Percentiles rank a stretch among this genome's conserved stretches.
phyloP scores from a whole-genome alignment of 2,888 invertebrate genomes.

The Apotomis capreana region DNA sequence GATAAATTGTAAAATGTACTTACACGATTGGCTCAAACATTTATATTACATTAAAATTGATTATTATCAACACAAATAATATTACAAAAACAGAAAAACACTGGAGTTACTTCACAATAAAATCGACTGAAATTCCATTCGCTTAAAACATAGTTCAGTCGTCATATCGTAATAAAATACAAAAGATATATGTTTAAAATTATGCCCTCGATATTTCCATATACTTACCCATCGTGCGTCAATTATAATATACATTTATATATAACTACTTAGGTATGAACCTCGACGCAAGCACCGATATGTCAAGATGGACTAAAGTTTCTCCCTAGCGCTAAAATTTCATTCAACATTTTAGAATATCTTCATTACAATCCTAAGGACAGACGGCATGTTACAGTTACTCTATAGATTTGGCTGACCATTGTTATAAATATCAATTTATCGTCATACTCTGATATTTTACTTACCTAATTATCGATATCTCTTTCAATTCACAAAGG shows the following conservation, averaged over 20 bases:
- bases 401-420: slow-evolving; percentile 38
- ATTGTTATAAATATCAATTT: slow-evolving; percentile 7
- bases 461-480: too few relatives aligned
- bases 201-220: slow-evolving; percentile 44
- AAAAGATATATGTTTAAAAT: slow-evolving; percentile 43
- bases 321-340: slow-evolving; percentile 56
- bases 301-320: slow-evolving; percentile 76
- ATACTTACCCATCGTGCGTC: slow-evolving; percentile 34
- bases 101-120: slow-evolving; percentile 29
- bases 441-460: not conserved
- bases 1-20: slow-evolving; percentile 44
- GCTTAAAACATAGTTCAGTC: slow-evolving; percentile 41
- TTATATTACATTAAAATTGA: slow-evolving; percentile 23
- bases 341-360: slow-evolving; percentile 71
- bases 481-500: too few relatives aligned
- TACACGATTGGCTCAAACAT: slow-evolving; percentile 30
- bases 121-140: slow-evolving; percentile 36
- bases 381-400: slow-evolving; percentile 63
- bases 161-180: slow-evolving; percentile 41
- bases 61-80: slow-evolving; percentile 18
- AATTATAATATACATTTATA: slow-evolving; percentile 30
- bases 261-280: slow-evolving; percentile 41
- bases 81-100: slow-evolving; percentile 12
- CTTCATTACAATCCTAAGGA: slow-evolving; percentile 68
- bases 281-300: slow-evolving; percentile 80